phyloP scores from a whole-genome alignment of 2,888 invertebrate genomes.

The Tribolium freemani region DNA sequence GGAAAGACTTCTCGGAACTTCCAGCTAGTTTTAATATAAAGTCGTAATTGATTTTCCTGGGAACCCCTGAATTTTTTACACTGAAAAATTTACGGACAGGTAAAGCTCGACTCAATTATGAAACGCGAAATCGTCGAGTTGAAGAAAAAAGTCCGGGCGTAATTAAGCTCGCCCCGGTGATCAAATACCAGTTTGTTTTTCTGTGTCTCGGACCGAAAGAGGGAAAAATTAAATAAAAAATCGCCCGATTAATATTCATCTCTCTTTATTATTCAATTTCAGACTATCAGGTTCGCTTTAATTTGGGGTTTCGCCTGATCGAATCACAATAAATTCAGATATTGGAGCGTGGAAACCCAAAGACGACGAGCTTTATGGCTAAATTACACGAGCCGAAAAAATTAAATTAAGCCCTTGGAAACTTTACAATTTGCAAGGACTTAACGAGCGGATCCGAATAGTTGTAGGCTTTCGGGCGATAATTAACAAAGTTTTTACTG shows the following conservation, averaged over 20 bases:
- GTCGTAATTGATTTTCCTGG: constrained; percentile 36
- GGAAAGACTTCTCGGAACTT: constrained; percentile 31
- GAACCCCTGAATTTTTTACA: not conserved
- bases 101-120: too few relatives aligned
- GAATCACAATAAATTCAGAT: constrained; percentile 32
- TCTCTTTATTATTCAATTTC: constrained; percentile 34
- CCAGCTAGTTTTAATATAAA: constrained; percentile 28
- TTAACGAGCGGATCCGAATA: not conserved
- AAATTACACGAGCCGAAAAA: constrained; percentile 3
- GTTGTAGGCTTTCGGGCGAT: not conserved
- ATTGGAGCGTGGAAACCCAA: constrained; percentile 17
- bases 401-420: constrained; percentile 18
- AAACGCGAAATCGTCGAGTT: too few relatives aligned
- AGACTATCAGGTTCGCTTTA: constrained; percentile 35
- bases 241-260: not conserved
- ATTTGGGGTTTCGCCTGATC: constrained; percentile 34
- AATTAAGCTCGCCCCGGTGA: too few relatives aligned
- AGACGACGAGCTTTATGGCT: not conserved
- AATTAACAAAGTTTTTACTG: not conserved
- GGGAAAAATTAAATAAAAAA: too few relatives aligned
- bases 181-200: too few relatives aligned
- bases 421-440: not conserved
- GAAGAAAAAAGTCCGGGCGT: too few relatives aligned
- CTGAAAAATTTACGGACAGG: too few relatives aligned
- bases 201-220: too few relatives aligned